Conservation (phyloP, 1,140 invertebrate species). For the Magallana gigas region DNA sequence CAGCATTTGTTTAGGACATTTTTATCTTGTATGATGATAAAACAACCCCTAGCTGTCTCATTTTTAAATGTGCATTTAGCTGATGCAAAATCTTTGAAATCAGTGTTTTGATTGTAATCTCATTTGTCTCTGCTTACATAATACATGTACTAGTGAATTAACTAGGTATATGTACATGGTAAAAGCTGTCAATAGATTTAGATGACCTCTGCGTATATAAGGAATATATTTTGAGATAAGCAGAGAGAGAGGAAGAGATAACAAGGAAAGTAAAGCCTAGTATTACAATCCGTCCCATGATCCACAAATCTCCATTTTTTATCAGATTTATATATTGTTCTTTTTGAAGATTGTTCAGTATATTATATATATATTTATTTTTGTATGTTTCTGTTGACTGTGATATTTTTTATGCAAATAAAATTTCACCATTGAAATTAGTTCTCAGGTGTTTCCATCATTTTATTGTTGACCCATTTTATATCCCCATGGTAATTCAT, state of each 20-base stretch:
- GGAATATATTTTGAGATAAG: not conserved
- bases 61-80: not conserved
- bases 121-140: not conserved
- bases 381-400: slow-evolving; percentile 31
- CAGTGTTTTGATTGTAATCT: not conserved
- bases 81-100: not conserved
- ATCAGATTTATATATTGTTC: not conserved
- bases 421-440: slow-evolving; percentile 17
- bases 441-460: not conserved
- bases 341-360: slow-evolving; percentile 24
- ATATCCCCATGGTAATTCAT: no score
- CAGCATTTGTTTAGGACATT: not conserved
- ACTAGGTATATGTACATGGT: not conserved
- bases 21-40: not conserved
- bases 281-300: slow-evolving; percentile 4
- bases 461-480: no score
- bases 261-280: not conserved
- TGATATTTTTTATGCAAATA: slow-evolving; percentile 25
- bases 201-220: not conserved
- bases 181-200: not conserved
- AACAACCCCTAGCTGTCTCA: not conserved
- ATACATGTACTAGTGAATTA: not conserved
- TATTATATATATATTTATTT: slow-evolving; percentile 24
- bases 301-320: not conserved
- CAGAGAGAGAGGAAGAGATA: not conserved